Evolutionary conservation across 2,113 vertebrate genomes (phyloP), one percentile per base, ranked within the genome.

Genomic region (Dicerorhinus sumatrensis): DNA sequence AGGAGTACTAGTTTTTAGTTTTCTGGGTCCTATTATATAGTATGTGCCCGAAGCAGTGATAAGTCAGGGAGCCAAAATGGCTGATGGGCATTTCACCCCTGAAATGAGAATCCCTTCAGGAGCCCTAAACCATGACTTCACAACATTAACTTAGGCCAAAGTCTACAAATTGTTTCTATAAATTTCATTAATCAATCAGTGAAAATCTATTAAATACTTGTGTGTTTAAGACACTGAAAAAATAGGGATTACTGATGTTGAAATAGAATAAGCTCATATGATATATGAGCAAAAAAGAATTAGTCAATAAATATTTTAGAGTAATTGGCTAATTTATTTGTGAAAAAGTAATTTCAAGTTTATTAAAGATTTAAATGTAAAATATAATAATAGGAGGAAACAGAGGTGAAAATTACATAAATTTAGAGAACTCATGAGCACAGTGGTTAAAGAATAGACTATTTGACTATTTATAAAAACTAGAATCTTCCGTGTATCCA

Each of bases 301-400:
- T 20, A 46, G 29, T 77, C 31, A 65, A 14, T 69, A 83, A 80
- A 29, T 72, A 60, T 91, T 89, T 54, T 92, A 75, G 70, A 17
- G 3, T 62, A 77, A 54, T 51, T 84, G 39, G 10, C 6, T 77
- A 42, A 80, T 84, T 75, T 27, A 89, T 81, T 85, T 95, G 23
- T 85, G 20, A 69, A 89, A 89, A 93, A 69, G 27, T 77, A 62
- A 85, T 90, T 92, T 73, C 5, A 62, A 83, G 33, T 87, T 92
- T 84, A 69, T 91, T 80, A 92, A 84, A 86, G 75, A 69, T 89
- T 92, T 81, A 42, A 94, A n/a, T 91, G 25, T 69, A 97, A 77
- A 69, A 54, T 84, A 27, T 60, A 89, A 91, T 69, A 51, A 54
- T 46, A 89, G 36, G 8, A 92, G 36, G 36, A 75, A 94, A 84